Conservation (phyloP, 30 jellyfish, hydroid and myxozoan species). For the Turritopsis dohrnii region DNA sequence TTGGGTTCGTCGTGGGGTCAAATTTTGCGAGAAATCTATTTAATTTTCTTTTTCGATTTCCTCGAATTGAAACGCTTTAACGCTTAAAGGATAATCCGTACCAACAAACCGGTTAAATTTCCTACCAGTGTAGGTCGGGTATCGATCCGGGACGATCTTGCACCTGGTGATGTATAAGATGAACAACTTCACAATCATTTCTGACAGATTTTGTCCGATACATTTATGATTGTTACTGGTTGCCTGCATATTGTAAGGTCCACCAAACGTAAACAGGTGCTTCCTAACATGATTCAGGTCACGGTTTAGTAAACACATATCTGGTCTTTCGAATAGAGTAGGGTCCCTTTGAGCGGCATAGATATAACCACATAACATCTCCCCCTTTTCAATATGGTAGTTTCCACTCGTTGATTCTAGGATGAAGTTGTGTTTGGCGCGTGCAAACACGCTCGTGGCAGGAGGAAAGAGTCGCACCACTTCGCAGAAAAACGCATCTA, state of each 20-base stretch:
- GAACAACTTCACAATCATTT: slow-evolving; percentile 2
- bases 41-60: not conserved
- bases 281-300: not conserved
- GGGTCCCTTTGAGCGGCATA: not conserved
- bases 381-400: not conserved
- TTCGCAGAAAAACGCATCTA: not conserved
- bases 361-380: not conserved
- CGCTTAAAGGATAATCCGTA: not conserved
- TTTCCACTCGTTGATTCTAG: slow-evolving; percentile 10
- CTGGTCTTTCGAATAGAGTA: not conserved
- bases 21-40: too few relatives aligned
- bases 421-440: not conserved
- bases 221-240: not conserved
- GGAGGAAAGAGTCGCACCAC: not conserved
- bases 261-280: not conserved
- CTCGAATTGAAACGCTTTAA: not conserved
- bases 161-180: not conserved
- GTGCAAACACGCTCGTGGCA: not conserved
- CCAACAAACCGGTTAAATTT: not conserved
- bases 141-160: not conserved
- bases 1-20: too few relatives aligned
- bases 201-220: not conserved
- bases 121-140: slow-evolving; percentile 5
- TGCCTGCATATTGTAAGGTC: not conserved
- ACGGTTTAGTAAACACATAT: not conserved